A percentile compares a stretch with the other conserved stretches of the same genome.
These are phyloP conservation scores for Gymnothorax javanicus DNA, from an alignment of 2,797 vertebrate species.

Conservation along the genomic window DNA sequence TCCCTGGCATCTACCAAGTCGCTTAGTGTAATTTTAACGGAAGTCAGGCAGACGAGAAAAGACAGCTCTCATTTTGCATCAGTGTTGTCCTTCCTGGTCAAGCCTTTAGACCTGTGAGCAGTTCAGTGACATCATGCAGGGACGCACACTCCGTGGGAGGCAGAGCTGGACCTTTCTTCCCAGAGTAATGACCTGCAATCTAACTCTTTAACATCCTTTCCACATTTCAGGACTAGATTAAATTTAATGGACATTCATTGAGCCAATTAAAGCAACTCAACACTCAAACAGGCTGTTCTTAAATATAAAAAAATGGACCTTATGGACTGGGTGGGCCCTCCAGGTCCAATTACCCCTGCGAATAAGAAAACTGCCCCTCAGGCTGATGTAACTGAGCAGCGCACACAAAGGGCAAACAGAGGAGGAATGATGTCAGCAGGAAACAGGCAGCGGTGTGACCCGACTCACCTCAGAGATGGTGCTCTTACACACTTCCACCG, in stretches of 20 bases:
- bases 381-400: neutral
- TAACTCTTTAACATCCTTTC: neutral
- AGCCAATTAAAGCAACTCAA: neutral
- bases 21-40: neutral
- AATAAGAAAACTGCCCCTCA: neutral
- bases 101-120: neutral
- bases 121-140: neutral
- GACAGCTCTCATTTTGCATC: neutral
- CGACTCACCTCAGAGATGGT: conserved; percentile 83
- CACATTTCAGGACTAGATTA: neutral
- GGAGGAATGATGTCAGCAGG: neutral
- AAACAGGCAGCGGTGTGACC: neutral
- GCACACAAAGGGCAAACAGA: neutral
- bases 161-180: neutral
- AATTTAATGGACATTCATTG: neutral
- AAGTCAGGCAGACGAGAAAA: neutral
- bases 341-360: neutral
- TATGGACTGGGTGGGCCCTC: neutral
- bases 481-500: conserved; percentile 89
- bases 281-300: neutral
- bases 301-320: neutral
- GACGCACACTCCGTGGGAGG: neutral
- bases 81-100: neutral
- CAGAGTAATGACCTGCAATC: neutral
- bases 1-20: neutral